Evolutionary conservation across 2,888 invertebrate species (phyloP).

Genomic region (Drosophila testacea): DNA sequence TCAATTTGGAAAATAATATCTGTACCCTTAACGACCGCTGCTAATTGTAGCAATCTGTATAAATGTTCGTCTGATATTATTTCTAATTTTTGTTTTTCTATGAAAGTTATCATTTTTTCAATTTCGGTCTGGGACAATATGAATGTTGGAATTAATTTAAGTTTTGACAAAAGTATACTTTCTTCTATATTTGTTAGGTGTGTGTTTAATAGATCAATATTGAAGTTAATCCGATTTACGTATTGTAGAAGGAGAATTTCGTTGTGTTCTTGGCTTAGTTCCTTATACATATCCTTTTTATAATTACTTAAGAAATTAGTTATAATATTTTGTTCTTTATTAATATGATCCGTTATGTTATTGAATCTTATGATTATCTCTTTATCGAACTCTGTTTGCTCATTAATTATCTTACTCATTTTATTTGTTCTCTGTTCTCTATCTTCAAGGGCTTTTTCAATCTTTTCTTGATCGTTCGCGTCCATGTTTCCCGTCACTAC

Average conservation of each 20-base stretch:
- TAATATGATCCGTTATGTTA: not conserved
- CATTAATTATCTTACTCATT: not conserved
- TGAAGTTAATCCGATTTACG: not conserved
- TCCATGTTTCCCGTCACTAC: slow-evolving; percentile 3
- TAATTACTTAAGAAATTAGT: slow-evolving; percentile 3
- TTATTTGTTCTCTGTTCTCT: slow-evolving; percentile 1
- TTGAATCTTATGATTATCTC: not conserved
- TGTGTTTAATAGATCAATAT: too few relatives aligned
- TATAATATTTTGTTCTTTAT: not conserved
- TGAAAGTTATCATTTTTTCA: not conserved
- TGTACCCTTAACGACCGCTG: too few relatives aligned
- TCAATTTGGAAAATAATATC: too few relatives aligned
- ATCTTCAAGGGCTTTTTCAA: slow-evolving; percentile 2
- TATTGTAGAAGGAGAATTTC: not conserved
- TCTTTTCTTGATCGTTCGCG: not conserved
- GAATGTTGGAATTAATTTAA: slow-evolving; percentile 3
- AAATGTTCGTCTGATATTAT: too few relatives aligned
- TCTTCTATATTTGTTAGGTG: too few relatives aligned
- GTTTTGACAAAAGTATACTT: slow-evolving; percentile 1
- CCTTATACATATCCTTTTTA: not conserved
- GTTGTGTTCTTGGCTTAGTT: not conserved
- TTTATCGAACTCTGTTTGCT: not conserved
- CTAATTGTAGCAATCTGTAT: too few relatives aligned
- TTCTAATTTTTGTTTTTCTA: slow-evolving; percentile 3
- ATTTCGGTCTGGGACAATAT: slow-evolving; percentile 2